A percentile compares a stretch with the other conserved stretches of the same genome.
These are phyloP conservation scores for Ctenopoma multispine DNA, from an alignment of 2,797 vertebrate genomes.

Conservation along the genomic window DNA sequence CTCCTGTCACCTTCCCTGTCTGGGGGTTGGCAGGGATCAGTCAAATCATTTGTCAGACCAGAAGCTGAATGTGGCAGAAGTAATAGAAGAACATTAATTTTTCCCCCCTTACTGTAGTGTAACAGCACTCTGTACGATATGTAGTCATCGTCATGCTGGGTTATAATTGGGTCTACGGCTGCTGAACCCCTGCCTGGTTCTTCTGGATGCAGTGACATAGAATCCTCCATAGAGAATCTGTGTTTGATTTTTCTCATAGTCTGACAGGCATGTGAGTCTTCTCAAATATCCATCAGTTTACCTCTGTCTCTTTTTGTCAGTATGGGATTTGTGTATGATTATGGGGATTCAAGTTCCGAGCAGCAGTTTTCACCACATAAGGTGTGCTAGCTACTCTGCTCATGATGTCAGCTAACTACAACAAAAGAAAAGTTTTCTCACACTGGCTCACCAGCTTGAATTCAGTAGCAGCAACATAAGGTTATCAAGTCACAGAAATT, in stretches of 20 bases:
- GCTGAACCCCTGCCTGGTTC: conserved; percentile 53
- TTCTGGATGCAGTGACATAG: conserved; percentile 51
- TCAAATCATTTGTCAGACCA: conserved; percentile 67
- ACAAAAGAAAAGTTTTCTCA: conserved; percentile 38
- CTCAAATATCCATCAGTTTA: conserved; percentile 49
- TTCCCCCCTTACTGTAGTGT: conserved; percentile 32
- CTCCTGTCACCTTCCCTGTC: conserved; percentile 63
- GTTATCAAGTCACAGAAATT: conserved; percentile 35
- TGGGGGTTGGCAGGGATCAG: conserved; percentile 59
- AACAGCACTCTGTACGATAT: conserved; percentile 53
- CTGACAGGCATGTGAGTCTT: conserved; percentile 54
- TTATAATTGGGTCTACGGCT: conserved; percentile 75
- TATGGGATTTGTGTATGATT: conserved; percentile 33
- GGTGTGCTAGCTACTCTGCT: conserved; percentile 30
- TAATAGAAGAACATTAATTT: conserved; percentile 55
- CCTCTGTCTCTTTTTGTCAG: conserved; percentile 53
- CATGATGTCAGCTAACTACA: conserved; percentile 29
- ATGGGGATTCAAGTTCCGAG: conserved; percentile 38
- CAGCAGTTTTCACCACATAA: conserved; percentile 31
- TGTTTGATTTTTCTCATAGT: conserved; percentile 53
- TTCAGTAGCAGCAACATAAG: conserved; percentile 9
- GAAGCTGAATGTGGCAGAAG: conserved; percentile 63
- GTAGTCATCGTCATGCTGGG: conserved; percentile 59
- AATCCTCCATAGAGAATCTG: conserved; percentile 50
- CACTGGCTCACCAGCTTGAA: conserved; percentile 1